Percentiles rank a stretch among this genome's conserved stretches.
Conservation (phyloP, 2,888 invertebrate species). For the Aromia moschata region DNA sequence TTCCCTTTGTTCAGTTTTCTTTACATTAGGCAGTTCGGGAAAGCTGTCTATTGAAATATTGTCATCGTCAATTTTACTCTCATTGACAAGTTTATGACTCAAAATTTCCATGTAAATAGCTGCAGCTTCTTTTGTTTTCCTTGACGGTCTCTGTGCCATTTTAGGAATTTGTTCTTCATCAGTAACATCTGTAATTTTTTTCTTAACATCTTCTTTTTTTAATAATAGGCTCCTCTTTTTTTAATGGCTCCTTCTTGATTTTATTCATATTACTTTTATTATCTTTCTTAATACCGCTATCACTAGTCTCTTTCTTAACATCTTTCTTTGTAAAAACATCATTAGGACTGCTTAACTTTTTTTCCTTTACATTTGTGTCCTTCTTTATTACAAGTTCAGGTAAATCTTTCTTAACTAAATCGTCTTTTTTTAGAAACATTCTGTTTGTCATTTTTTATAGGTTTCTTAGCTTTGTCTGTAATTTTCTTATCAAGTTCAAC, state of each 20-base stretch:
- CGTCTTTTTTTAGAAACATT: conserved; percentile 11
- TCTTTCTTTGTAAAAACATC: conserved; percentile 26
- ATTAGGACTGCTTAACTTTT: not conserved
- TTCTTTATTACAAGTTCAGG: conserved; percentile 27
- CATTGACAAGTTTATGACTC: conserved; percentile 73
- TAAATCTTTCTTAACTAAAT: conserved; percentile 32
- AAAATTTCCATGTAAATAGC: conserved; percentile 79
- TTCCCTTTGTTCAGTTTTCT: conserved; percentile 70
- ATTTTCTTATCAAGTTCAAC: conserved; percentile 7
- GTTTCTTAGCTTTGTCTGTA: conserved; percentile 24
- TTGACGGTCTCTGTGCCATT: conserved; percentile 64
- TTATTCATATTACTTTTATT: conserved; percentile 31
- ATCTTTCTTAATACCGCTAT: conserved; percentile 3
- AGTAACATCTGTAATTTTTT: conserved; percentile 22
- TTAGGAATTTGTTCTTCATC: conserved; percentile 23
- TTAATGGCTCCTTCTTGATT: conserved; percentile 39
- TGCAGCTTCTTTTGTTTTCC: conserved; percentile 81
- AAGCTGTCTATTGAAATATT: conserved; percentile 73
- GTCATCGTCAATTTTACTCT: conserved; percentile 71
- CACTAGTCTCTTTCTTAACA: conserved; percentile 28
- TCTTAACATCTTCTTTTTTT: conserved; percentile 30
- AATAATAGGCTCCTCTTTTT: conserved; percentile 32
- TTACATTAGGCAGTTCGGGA: conserved; percentile 73
- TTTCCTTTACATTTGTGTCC: conserved; percentile 5
- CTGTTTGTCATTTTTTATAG: conserved; percentile 26